Evolutionary conservation across 2,888 invertebrate species (phyloP), one percentile per base, ranked within the genome.

Genomic region (Dryadula phaetusa): DNA sequence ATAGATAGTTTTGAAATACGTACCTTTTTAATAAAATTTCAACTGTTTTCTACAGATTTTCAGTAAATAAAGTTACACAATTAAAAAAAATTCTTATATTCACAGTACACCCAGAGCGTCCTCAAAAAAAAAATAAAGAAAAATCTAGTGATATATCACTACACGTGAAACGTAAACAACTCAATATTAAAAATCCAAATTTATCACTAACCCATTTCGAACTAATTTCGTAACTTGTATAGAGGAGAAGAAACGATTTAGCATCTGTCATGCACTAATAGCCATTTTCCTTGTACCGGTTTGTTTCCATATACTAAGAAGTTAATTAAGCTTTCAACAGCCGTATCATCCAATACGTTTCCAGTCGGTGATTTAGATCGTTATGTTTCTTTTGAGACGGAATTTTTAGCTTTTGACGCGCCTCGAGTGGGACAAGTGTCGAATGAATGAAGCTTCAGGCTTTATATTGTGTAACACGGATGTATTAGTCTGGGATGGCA

Each of bases 231-330:
- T 28, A 28, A 52, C 25, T 28, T 28, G 16, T 12, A 47, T 20
- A 47, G 5, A 28, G 16, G 8, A 37, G 6, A 52, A 16, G 10
- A 25, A 14, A 22, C 22, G n/a, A 69, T 70, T 53, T 71, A 71
- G 71, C 54, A 64, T 34, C 53, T 71, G 73, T 71, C 66, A 65
- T 5, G 62, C 64, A 62, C 67, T 67, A 70, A 73, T 70, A 66
- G 70, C 70, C 34, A 47, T 69, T 63, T 71, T 71, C 72, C 66
- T 22, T 66, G 70, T 66, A 72, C 37, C 46, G 14, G 20, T 46
- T 47, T 28, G 10, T 56, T 56, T 56, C 25, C 37, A 22, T 34
- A 32, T 56, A 37, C 56, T 7, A 8, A 56, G 56, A 56, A 56
- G 1, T 16, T n/a, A 37, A 56, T 56, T 56, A 56, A 25, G 40